Percentiles rank a stretch among this genome's conserved stretches.
Conservation (phyloP, 2,888 invertebrate genomes). For the Scrobipalpa atriplicella region DNA sequence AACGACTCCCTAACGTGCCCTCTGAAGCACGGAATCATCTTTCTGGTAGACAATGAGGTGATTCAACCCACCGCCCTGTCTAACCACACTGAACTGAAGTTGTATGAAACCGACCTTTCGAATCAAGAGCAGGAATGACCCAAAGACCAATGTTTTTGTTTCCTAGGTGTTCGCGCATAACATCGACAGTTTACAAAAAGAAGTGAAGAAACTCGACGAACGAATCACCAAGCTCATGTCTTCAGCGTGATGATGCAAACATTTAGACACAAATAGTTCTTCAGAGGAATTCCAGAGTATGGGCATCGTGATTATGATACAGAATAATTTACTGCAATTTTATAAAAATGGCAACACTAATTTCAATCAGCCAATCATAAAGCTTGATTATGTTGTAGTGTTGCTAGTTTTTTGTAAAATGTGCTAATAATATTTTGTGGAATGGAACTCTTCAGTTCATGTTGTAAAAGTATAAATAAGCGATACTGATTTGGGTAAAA, state of each 20-base stretch:
- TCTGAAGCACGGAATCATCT: background rate
- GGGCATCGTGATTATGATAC: slow-evolving; percentile 2
- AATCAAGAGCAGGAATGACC: background rate
- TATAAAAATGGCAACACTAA: slow-evolving; percentile 4
- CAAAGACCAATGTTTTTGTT: background rate
- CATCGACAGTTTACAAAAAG: slow-evolving; percentile 89
- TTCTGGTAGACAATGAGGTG: too few species aligned
- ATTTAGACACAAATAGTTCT: slow-evolving; percentile 23
- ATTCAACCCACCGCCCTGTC: too few species aligned
- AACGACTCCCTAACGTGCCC: background rate
- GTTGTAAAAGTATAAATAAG: background rate
- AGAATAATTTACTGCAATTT: background rate
- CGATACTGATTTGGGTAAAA: slow-evolving; percentile 9
- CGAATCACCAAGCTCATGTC: slow-evolving; percentile 85
- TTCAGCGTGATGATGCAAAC: slow-evolving; percentile 57
- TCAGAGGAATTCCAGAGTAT: background rate
- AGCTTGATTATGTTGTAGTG: background rate
- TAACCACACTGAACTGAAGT: too few species aligned
- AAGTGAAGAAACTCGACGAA: slow-evolving; percentile 88
- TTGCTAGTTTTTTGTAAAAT: slow-evolving; percentile 10
- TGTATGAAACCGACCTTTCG: background rate
- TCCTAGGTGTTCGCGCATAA: slow-evolving; percentile 87
- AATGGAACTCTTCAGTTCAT: background rate
- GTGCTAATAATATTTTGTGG: background rate
- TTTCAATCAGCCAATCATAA: background rate